phyloP scores from a whole-genome alignment of 1,140 invertebrate species.

The Chionoecetes opilio region DNA sequence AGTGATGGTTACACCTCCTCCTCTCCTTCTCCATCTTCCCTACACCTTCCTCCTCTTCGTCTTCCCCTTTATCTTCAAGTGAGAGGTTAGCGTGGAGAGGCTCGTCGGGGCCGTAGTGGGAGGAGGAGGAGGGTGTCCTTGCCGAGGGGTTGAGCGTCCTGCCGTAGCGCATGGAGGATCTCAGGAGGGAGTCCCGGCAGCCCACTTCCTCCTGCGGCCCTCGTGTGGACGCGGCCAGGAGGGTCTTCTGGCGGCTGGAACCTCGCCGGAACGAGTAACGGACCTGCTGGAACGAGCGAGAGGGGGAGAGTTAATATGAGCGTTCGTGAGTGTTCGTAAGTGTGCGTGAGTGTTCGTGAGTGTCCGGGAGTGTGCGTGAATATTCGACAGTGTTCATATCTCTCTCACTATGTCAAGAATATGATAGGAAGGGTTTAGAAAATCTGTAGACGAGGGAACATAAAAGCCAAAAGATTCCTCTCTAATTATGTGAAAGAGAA shows the following conservation, averaged over 20 bases:
- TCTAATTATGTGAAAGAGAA: background rate
- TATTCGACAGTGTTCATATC: background rate
- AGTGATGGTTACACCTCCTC: background rate
- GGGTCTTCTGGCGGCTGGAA: slow-evolving; percentile 34
- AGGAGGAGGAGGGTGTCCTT: background rate
- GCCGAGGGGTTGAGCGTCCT: background rate
- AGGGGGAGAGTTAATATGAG: background rate
- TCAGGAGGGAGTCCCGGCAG: background rate
- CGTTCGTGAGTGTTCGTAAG: too few species aligned
- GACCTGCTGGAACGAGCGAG: slow-evolving; percentile 2
- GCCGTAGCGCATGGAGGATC: background rate
- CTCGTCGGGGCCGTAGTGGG: background rate
- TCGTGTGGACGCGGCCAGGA: background rate
- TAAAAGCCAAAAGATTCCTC: too few species aligned
- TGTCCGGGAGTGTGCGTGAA: too few species aligned
- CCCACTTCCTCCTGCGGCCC: background rate
- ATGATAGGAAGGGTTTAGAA: too few species aligned
- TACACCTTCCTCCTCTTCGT: background rate
- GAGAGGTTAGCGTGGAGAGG: background rate
- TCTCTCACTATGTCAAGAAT: background rate
- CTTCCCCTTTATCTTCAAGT: background rate
- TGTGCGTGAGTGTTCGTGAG: too few species aligned
- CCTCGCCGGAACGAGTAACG: slow-evolving; percentile 52
- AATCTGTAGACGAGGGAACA: too few species aligned
- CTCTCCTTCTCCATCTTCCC: background rate